Conservation (phyloP, 1,140 invertebrate species). For the Brachionus sp. region DNA sequence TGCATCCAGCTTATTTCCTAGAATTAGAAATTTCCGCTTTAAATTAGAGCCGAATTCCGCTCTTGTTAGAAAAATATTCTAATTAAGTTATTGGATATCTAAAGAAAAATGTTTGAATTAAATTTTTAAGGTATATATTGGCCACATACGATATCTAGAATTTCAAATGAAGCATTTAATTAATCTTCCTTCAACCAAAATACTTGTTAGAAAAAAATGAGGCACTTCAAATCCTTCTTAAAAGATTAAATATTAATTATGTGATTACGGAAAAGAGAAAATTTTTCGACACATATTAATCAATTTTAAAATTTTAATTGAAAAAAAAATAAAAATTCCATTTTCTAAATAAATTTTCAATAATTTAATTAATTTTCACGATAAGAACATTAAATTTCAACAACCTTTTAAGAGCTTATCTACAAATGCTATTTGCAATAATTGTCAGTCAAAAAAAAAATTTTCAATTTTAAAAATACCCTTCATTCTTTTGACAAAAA, state of each 20-base stretch:
- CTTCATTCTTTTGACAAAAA: no score
- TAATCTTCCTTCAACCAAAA: not conserved
- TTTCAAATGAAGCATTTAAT: constrained; percentile 8
- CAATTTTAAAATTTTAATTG: not conserved
- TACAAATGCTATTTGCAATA: not conserved
- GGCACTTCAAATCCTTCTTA: not conserved
- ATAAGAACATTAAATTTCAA: constrained; percentile 11
- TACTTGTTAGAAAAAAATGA: not conserved
- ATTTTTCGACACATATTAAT: not conserved
- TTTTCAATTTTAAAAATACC: no score
- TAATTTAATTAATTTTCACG: not conserved
- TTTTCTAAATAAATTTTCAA: not conserved
- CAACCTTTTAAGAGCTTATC: not conserved
- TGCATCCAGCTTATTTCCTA: constrained; percentile 26
- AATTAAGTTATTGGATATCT: constrained; percentile 29
- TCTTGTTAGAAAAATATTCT: not conserved
- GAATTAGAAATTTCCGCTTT: constrained; percentile 34
- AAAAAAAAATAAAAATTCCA: not conserved
- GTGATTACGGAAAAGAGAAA: not conserved
- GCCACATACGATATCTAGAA: not conserved
- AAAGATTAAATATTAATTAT: constrained; percentile 33
- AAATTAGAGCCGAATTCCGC: not conserved
- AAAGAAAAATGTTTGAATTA: not conserved
- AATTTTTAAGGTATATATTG: not conserved
- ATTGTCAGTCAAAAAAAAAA: no score